Base-by-base conservation (phyloP, 53 echinoderm and acorn worm genomes). In the Mesocentrotus franciscanus region DNA sequence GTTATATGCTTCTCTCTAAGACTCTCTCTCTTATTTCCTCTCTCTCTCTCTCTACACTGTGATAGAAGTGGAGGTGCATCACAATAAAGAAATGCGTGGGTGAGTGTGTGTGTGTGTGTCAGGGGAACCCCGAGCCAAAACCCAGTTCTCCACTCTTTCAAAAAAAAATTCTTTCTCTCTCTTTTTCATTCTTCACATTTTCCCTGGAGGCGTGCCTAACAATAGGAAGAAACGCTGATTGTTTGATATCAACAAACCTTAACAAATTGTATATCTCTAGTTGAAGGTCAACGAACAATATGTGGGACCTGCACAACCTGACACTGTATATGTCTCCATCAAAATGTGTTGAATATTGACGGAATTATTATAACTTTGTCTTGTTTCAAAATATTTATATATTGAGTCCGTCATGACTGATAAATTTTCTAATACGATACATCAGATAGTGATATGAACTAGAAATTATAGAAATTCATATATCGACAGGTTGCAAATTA, bases 201-300 rank as follows among this genome's bases (percentile, higher is more conserved):
- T 42, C 29, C 32, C 78, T 91, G 91, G 5, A 66, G 20, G 64
- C 16, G 57, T 57, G 85, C 85, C 56, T 62, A 66, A 91, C 66
- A 91, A 91, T 91, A 35, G 91, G 49, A 22, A 91, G 68, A 36
- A 33, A 4, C 64, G 35, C 34, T 6, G 91, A 91, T 91, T 91
- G 91, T 66, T 64, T 60, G 33, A 91, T 33, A 32, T 58, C 27
- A 89, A 89, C 60, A 59, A 12, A 58, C 58, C 79, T 36, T 14
- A 34, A 58, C 1, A 83, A 18, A 20, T 26, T 58, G 58, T 9
- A 85, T 85, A 58, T 57, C 58, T 56, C 26, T 85, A 11, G 57
- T 57, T 85, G 58, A 85, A 85, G 85, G 85, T n/a, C 27, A n/a
- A 56, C n/a, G 57, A 85, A 85, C 85, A 85, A 85, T 83, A 83